Evolutionary conservation across 2,888 invertebrate species (phyloP), one percentile per base, ranked within the genome.

Genomic region (Andrena flavipes): DNA sequence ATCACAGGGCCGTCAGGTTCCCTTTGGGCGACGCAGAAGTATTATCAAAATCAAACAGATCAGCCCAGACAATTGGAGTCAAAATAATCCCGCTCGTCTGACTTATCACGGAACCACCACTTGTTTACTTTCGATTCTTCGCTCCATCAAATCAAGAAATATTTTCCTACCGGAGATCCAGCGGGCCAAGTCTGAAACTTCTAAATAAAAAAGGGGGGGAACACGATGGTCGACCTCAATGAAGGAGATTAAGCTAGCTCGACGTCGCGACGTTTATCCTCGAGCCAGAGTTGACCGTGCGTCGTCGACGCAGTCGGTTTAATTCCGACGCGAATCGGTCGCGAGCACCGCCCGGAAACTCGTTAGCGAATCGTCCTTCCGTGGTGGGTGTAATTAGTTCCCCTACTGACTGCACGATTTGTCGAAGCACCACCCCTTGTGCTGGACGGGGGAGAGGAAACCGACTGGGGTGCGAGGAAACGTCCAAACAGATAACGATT

Each of bases 301-400:
- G 60, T 78, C 69, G 49, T 60, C 73, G 64, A 60, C 74, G 65
- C 60, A 26, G 79, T 79, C 74, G 65, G 70, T 72, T 85, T 87
- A 86, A 87, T 78, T 80, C 64, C 64, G 67, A 62, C 69, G 85
- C 88, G 80, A 85, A 85, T 85, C 80, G 77, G 60, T 63, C 76
- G 75, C 78, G 72, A 76, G 71, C 85, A 69, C 87, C 77, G 48
- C 33, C 54, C 84, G 79, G 80, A 78, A 88, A 72, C 84, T 80
- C 87, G 84, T 87, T 87, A 88, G 77, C 75, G 77, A 84, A 80
- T 76, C 81, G 79, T 88, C 75, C 76, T 86, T 87, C 75, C 85
- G 77, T 70, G 79, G 76, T 75, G 62, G 71, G 71, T 71, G 80
- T 87, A 87, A 87, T 87, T 87, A 87, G 76, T 88, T 75, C 71